Evolutionary conservation across 1,140 invertebrate species (phyloP).

Genomic region (Archegozetes longisetosus): DNA sequence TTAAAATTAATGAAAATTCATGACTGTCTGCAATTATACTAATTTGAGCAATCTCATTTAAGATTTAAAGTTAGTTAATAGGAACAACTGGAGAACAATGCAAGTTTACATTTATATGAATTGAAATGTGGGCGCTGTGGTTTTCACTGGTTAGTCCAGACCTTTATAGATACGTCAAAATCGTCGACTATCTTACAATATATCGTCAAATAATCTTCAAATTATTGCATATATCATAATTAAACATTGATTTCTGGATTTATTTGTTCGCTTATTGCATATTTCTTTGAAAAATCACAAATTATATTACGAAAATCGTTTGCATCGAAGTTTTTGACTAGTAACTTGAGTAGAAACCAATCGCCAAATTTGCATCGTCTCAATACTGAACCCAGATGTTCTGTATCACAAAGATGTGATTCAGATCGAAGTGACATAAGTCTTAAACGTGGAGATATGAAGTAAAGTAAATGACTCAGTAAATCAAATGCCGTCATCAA

Average conservation of each 20-base stretch:
- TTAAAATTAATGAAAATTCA: no score
- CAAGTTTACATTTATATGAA: no score
- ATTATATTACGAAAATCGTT: not conserved
- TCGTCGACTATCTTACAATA: no score
- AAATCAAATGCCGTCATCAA: not conserved
- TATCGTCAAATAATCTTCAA: no score
- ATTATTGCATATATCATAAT: not conserved
- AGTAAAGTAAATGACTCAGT: not conserved
- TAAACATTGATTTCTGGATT: not conserved
- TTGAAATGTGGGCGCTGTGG: no score
- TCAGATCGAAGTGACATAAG: not conserved
- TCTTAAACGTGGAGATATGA: not conserved
- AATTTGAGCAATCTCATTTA: no score
- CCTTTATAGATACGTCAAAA: no score
- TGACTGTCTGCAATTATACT: no score
- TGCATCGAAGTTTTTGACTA: not conserved
- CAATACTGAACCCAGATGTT: not conserved
- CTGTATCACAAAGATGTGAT: not conserved
- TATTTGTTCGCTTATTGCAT: not conserved
- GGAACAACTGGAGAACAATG: no score
- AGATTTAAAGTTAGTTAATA: no score
- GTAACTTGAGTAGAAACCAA: not conserved
- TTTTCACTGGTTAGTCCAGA: no score
- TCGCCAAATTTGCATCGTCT: not conserved
- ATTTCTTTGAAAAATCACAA: not conserved